A percentile compares a stretch with the other conserved stretches of the same genome.
Conservation (phyloP, 2,113 vertebrate genomes). For the Myrmecophaga tridactyla region DNA sequence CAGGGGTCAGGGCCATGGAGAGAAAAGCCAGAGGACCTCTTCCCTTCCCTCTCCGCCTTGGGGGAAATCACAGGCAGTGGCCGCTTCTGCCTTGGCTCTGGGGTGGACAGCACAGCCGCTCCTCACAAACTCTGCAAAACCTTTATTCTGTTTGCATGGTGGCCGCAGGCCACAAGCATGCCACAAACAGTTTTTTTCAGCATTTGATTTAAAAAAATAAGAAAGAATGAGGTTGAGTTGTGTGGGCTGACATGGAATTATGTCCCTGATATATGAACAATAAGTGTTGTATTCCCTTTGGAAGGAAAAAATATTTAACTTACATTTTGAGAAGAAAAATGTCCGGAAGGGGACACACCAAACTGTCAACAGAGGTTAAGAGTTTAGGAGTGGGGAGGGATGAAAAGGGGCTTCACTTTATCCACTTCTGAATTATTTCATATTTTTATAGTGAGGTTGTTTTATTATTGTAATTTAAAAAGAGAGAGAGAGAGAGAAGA, state of each 20-base stretch:
- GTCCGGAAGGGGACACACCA: not conserved
- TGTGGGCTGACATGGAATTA: not conserved
- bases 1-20: not conserved
- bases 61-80: not conserved
- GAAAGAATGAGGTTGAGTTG: not conserved
- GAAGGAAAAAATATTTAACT: not conserved
- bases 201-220: not conserved
- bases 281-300: not conserved
- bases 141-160: not conserved
- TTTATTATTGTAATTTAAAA: not conserved
- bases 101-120: too few relatives aligned
- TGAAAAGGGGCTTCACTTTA: not conserved
- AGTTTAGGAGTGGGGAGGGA: not conserved
- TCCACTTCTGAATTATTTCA: not conserved
- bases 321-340: not conserved
- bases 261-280: not conserved
- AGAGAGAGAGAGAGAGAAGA: not conserved
- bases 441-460: not conserved
- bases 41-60: fast-evolving
- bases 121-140: not conserved
- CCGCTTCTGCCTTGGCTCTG: too few relatives aligned
- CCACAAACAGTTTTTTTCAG: not conserved
- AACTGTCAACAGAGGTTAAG: not conserved
- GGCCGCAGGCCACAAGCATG: fast-evolving
- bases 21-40: not conserved